A percentile compares a stretch with the other conserved stretches of the same genome.
These are phyloP conservation scores for Schizopygopsis pylzovi DNA, from an alignment of 2,797 vertebrate genomes.

Conservation along the genomic window DNA sequence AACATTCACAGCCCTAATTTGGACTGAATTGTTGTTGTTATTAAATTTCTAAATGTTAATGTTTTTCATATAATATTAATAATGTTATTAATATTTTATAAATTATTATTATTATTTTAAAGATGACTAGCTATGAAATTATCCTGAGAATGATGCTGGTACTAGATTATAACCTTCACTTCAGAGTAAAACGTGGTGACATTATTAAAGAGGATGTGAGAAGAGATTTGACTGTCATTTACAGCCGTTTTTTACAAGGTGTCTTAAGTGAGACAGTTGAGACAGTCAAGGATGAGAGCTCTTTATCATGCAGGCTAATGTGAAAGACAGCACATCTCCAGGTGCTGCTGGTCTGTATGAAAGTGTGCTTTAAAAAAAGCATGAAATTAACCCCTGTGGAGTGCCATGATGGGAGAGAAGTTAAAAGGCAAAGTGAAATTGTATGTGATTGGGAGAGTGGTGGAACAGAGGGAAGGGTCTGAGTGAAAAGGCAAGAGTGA, in stretches of 20 bases:
- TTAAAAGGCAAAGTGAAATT: constrained; percentile 11
- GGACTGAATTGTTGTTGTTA: neutral
- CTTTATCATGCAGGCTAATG: constrained; percentile 9
- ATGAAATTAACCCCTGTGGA: constrained; percentile 1
- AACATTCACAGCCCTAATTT: no score
- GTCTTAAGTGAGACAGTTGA: neutral
- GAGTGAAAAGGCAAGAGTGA: neutral
- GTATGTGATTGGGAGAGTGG: neutral
- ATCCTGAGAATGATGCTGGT: neutral
- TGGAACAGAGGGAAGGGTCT: neutral
- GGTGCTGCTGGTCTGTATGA: neutral
- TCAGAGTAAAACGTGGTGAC: neutral
- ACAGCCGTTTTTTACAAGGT: neutral
- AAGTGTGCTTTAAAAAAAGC: constrained; percentile 11
- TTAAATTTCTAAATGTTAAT: neutral
- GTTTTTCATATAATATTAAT: neutral
- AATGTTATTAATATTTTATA: neutral
- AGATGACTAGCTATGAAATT: neutral
- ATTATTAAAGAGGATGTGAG: neutral
- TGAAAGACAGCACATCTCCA: neutral
- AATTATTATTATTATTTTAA: neutral
- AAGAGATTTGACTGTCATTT: neutral
- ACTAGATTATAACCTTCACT: neutral
- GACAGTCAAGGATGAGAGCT: neutral
- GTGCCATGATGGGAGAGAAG: neutral